Base-by-base conservation (phyloP, 2,113 vertebrate species). In the Regulus satrapa region DNA sequence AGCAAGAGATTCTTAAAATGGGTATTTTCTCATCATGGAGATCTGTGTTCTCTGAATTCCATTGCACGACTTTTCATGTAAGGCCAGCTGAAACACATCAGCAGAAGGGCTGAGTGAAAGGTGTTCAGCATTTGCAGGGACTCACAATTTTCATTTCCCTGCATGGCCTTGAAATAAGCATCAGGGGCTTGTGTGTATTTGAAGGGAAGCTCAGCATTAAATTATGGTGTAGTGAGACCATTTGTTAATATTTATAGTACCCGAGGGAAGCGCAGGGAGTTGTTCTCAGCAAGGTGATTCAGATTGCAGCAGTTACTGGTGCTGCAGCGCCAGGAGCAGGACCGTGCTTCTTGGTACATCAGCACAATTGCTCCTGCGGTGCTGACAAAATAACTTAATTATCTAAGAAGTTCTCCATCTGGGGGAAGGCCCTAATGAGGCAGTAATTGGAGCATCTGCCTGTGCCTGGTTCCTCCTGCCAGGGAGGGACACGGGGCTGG, bases 331-430 rank as follows among this genome's bases (percentile, higher is more conserved):
- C 73, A 66, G 74, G 45, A 80, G 23, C 32, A 55, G 93, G 28
- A 1, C 48, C 1, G 0, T 10, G 26, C 61, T 48, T 3, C 81
- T 46, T 4, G 23, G 43, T 36, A 0, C 29, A n/a, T 89, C 88
- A 81, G 55, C 89, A 48, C 61, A 56, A 92, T 74, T 58, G 78
- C 74, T 90, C 72, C 66, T 18, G 2, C 28, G 82, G 82, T 85
- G 71, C 79, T 90, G 92, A 88, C 83, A 90, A 51, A 96, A 58
- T 56, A 85, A 94, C 92, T 90, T 52, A 62, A 88, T 96, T 82
- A 85, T 12, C 52, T 10, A 38, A 9, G 21, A 34, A n/a, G 76
- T 26, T 61, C 84, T 82, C 26, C 46, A 18, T 24, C 66, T 73
- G 55, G 61, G 86, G 19, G 61, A 32, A 26, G 28, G 78, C 88